Evolutionary conservation across 2,797 vertebrate genomes (phyloP).

Genomic region (Rhyacichthys aspro): DNA sequence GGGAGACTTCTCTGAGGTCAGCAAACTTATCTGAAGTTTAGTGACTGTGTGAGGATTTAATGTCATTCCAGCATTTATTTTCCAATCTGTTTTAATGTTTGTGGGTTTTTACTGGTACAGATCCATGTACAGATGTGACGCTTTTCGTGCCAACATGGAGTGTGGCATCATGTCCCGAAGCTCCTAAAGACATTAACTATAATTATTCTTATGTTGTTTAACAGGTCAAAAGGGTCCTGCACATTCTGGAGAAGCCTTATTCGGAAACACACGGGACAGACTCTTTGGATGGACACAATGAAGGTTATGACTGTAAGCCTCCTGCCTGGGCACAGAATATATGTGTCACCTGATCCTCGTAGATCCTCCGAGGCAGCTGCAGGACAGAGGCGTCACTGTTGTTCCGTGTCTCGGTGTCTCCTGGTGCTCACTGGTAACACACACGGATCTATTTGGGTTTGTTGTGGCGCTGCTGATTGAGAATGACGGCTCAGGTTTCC

Average conservation of each 20-base stretch:
- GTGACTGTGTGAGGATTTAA: too few relatives aligned
- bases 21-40: too few relatives aligned
- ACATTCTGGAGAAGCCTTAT: constrained; percentile 84
- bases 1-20: constrained; percentile 87
- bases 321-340: constrained; percentile 85
- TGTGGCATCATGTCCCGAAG: too few relatives aligned
- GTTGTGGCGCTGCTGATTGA: constrained; percentile 27
- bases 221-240: constrained; percentile 83
- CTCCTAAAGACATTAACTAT: too few relatives aligned
- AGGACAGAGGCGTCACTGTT: constrained; percentile 15
- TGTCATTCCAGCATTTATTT: not conserved
- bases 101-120: not conserved
- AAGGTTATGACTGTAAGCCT: constrained; percentile 81
- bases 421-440: constrained; percentile 20
- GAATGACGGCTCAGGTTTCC: constrained; percentile 58
- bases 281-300: constrained; percentile 6
- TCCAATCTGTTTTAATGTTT: not conserved
- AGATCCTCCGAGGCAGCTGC: constrained; percentile 54
- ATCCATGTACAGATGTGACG: too few relatives aligned
- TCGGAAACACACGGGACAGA: constrained; percentile 36
- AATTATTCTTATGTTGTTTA: too few relatives aligned
- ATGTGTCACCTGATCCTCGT: constrained; percentile 90
- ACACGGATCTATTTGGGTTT: not conserved
- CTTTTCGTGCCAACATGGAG: too few relatives aligned
- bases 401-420: constrained; percentile 38